These are phyloP conservation scores for Brachionus calyciflorus DNA, from an alignment of 1,140 invertebrate genomes.

Conservation along the genomic window DNA sequence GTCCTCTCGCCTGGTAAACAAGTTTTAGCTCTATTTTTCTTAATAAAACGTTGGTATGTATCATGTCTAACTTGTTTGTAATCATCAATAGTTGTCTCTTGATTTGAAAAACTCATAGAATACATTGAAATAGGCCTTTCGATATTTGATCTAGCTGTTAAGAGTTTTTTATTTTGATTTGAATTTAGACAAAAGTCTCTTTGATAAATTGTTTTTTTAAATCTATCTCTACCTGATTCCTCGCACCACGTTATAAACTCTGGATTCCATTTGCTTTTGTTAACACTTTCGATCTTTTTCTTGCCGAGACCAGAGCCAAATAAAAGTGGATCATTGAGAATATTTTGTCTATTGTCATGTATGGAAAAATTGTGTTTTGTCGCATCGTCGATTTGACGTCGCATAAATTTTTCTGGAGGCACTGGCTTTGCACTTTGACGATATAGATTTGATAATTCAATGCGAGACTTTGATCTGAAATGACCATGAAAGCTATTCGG, in stretches of 20 bases:
- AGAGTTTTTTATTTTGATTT: background rate
- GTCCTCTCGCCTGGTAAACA: conserved; percentile 10
- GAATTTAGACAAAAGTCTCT: background rate
- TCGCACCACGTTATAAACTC: conserved; percentile 41
- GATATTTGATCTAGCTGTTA: background rate
- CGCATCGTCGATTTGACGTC: conserved; percentile 19
- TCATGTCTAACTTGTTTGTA: conserved; percentile 18
- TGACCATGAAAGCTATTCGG: conserved; percentile 34
- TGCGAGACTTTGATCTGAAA: conserved; percentile 27
- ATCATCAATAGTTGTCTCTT: background rate
- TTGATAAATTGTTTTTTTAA: conserved; percentile 39
- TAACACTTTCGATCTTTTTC: conserved; percentile 41
- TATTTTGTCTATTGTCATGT: conserved; percentile 35
- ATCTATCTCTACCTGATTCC: background rate
- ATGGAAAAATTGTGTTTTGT: conserved; percentile 38
- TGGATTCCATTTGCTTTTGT: conserved; percentile 39
- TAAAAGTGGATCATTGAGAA: conserved; percentile 14
- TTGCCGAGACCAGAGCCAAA: conserved; percentile 36
- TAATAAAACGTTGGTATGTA: background rate
- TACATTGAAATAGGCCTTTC: conserved; percentile 4
- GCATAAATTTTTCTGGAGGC: conserved; percentile 18
- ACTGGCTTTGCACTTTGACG: conserved; percentile 15
- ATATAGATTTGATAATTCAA: conserved; percentile 19
- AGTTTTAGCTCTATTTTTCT: conserved; percentile 40
- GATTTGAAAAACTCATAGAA: background rate